A percentile compares a stretch with the other conserved stretches of the same genome.
phyloP scores from a whole-genome alignment of 2,797 vertebrate species.

The Myripristis jacobus region DNA sequence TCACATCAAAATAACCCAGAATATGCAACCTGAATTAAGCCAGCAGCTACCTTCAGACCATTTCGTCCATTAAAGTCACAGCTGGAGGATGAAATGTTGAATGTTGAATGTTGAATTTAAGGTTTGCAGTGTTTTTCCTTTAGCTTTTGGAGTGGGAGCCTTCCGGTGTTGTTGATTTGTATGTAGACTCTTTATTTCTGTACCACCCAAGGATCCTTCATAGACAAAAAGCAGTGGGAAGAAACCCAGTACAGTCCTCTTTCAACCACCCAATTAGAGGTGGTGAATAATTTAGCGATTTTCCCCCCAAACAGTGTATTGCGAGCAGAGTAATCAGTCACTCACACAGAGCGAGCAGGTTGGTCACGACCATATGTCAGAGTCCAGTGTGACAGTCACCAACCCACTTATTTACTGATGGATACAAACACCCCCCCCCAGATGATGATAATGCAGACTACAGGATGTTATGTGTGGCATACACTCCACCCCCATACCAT shows the following conservation, averaged over 20 bases:
- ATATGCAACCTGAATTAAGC: no score
- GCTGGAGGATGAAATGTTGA: no score
- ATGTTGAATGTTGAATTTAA: no score
- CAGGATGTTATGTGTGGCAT: no score
- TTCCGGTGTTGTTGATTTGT: not conserved
- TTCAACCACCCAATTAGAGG: constrained; percentile 69
- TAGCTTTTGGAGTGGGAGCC: not conserved
- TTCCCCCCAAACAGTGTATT: constrained; percentile 59
- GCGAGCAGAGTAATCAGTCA: constrained; percentile 49
- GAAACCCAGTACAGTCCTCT: constrained; percentile 57
- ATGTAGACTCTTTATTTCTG: constrained; percentile 4
- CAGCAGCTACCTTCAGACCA: no score
- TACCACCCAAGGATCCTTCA: constrained; percentile 28
- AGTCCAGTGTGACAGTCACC: constrained; percentile 19
- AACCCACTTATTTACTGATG: not conserved
- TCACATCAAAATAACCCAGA: no score
- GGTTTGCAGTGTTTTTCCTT: no score
- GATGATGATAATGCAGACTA: no score
- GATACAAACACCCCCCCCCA: not conserved
- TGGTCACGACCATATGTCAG: constrained; percentile 15
- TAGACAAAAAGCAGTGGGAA: constrained; percentile 23
- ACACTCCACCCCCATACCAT: not conserved
- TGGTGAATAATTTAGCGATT: constrained; percentile 76
- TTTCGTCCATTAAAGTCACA: no score
- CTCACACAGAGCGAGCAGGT: constrained; percentile 28